A percentile compares a stretch with the other conserved stretches of the same genome.
phyloP scores from a whole-genome alignment of 2,797 vertebrate genomes.

The Poliocrania exsul region DNA sequence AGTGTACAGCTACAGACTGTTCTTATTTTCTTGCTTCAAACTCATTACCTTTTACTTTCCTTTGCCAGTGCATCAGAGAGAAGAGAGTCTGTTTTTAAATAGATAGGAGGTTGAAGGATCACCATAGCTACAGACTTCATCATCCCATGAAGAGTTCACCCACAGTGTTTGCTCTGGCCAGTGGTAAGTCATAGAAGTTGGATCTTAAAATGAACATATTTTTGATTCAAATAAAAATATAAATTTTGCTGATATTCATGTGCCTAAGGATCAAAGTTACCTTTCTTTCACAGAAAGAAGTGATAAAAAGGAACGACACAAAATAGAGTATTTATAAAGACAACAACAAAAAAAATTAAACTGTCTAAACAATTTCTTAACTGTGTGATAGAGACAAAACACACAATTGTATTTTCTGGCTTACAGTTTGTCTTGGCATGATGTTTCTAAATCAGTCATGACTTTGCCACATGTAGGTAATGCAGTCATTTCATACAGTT shows the following conservation, averaged over 20 bases:
- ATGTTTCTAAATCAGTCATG: not conserved
- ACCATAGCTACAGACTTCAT: not conserved
- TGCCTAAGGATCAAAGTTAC: not conserved
- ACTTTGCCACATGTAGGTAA: constrained; percentile 30
- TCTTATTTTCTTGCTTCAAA: not conserved
- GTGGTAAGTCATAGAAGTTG: not conserved
- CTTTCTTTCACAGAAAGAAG: not conserved
- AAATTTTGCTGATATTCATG: not conserved
- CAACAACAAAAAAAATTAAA: not conserved
- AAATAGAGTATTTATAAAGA: not conserved
- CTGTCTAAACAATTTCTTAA: not conserved
- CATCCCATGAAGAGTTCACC: not conserved
- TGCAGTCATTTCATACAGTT: not conserved
- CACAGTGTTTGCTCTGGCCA: not conserved
- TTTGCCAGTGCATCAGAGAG: not conserved
- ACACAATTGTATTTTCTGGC: not conserved
- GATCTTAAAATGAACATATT: not conserved
- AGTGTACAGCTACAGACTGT: not conserved
- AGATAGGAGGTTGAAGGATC: not conserved
- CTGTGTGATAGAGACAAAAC: not conserved
- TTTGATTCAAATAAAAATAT: not conserved
- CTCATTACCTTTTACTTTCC: not conserved
- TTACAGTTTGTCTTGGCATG: not conserved
- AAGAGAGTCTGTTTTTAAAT: not conserved
- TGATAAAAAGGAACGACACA: not conserved